Evolutionary conservation across 2,888 invertebrate species (phyloP).

Genomic region (Ophion ventricosus): DNA sequence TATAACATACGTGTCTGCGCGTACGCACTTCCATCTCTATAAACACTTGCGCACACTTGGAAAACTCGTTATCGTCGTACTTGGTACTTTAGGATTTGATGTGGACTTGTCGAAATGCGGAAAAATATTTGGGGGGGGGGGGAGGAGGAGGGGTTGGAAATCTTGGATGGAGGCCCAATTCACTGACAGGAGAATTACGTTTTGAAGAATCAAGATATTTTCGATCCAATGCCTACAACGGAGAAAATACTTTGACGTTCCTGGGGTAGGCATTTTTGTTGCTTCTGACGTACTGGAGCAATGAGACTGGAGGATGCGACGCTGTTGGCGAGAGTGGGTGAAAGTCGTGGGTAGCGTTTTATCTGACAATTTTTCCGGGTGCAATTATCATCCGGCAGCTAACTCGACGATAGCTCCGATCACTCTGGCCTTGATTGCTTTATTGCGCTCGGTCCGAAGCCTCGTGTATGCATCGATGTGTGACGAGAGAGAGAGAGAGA

Average conservation of each 20-base stretch:
- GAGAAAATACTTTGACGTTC: not conserved
- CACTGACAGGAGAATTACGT: too few species aligned
- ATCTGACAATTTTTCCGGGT: conserved; percentile 55
- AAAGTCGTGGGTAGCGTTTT: conserved; percentile 54
- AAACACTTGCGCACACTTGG: not conserved
- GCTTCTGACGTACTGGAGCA: not conserved
- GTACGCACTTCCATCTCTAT: not conserved
- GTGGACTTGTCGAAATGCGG: not conserved
- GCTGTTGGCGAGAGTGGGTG: conserved; percentile 45
- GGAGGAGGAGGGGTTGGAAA: not conserved
- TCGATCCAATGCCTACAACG: too few species aligned
- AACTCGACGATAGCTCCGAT: conserved; percentile 32
- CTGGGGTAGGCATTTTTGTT: not conserved
- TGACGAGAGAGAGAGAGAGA: conserved; percentile 12
- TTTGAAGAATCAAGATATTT: too few species aligned
- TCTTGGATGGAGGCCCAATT: not conserved
- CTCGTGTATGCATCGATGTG: conserved; percentile 17
- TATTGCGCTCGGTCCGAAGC: conserved; percentile 46
- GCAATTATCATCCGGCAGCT: conserved; percentile 47
- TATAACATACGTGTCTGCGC: not conserved
- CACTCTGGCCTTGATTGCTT: conserved; percentile 57
- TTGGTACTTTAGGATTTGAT: not conserved
- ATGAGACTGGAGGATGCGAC: not conserved
- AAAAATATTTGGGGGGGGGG: not conserved
- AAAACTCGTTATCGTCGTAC: not conserved